phyloP scores from a whole-genome alignment of 2,113 vertebrate genomes.

The Nettapus auritus region DNA sequence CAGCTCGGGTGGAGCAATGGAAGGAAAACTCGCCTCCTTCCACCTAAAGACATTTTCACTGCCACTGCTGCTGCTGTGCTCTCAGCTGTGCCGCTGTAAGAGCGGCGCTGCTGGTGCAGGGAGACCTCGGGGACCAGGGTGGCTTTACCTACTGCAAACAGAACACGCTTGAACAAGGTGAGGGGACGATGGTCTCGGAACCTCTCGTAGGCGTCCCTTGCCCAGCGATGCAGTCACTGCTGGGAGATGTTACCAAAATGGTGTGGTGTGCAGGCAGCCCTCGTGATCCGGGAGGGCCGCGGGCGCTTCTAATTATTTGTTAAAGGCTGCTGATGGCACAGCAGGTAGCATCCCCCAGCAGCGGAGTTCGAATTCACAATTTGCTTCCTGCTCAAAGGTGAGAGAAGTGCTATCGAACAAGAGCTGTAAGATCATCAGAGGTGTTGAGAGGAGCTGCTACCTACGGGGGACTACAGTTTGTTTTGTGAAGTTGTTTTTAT shows the following conservation, averaged over 20 bases:
- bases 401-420: conserved; percentile 33
- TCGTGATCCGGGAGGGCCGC: conserved; percentile 63
- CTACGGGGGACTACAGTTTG: neutral
- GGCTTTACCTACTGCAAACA: neutral
- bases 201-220: neutral
- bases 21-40: neutral
- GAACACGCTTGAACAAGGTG: neutral
- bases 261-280: neutral
- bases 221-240: rapidly evolving
- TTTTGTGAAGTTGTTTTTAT: conserved; percentile 1
- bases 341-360: conserved; percentile 62
- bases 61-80: rapidly evolving
- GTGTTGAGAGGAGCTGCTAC: neutral
- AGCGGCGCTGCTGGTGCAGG: neutral
- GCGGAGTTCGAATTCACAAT: conserved; percentile 42
- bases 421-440: neutral
- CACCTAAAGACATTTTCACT: neutral
- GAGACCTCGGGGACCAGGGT: neutral
- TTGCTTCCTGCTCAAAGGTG: conserved; percentile 31
- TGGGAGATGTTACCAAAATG: neutral
- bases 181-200: neutral
- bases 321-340: conserved; percentile 43
- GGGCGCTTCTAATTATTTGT: conserved; percentile 77
- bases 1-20: neutral
- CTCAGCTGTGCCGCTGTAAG: neutral